Base-by-base conservation (phyloP, 2,888 invertebrate species). In the Unio delphinus region DNA sequence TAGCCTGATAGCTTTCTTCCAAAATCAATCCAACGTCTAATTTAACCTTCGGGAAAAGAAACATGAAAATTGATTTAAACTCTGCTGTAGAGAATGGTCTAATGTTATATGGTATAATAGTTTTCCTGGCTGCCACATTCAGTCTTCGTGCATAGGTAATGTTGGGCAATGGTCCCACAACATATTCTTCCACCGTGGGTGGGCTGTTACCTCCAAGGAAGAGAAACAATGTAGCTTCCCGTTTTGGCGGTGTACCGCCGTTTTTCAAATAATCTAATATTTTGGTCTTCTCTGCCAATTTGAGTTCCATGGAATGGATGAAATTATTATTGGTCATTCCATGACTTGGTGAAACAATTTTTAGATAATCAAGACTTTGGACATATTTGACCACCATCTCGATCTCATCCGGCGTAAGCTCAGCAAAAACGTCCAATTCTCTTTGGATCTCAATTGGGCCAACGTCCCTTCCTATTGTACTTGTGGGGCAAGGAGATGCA, bases 81-180 rank as follows among this genome's bases (percentile, higher is more conserved):
- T 87, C 87, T 8, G 79, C 78, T 8, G 76, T 78, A 45, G 84
- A 85, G 69, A 83, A 85, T n/a, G 87, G 86, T 61, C 86, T 67
- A 57, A 81, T 71, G 54, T 76, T 75, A 70, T 82, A 86, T 0
- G 86, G 84, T 17, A 87, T 76, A 17, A 75, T 75, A 17, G 85
- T 84, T 62, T 79, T 72, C 45, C 86, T 67, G 3, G 76, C 69
- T 1, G 76, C 68, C 28, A 78, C 79, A 20, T 77, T 69, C 8
- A 81, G 65, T 61, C 81, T 65, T 23, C 71, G 64, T 11, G 80
- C 77, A 66, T 79, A 82, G 0, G 70, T 71, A 0, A 80, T 76
- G 20, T 81, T 69, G 4, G 82, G 83, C 20, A 86, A 68, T 17
- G 80, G 77, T 4, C 85, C 86, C 17, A 88, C 83, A 20, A 80